These are phyloP conservation scores for Perithous albicinctus DNA, from an alignment of 2,888 invertebrate species.

Conservation along the genomic window DNA sequence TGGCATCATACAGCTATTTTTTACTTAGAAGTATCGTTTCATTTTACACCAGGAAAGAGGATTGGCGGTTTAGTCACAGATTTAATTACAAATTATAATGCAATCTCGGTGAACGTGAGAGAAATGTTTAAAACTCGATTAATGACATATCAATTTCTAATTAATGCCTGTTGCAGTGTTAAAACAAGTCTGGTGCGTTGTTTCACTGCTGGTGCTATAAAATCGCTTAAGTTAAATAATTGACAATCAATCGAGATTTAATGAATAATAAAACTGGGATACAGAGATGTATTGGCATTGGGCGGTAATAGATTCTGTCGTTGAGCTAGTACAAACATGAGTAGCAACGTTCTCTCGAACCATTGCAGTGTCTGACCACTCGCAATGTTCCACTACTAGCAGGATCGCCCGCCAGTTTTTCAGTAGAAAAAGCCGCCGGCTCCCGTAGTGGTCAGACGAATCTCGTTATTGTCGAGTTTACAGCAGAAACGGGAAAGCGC, in stretches of 20 bases:
- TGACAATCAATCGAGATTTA: conserved; percentile 3
- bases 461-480: conserved; percentile 31
- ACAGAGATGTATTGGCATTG: neutral
- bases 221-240: neutral
- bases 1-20: too few relatives aligned
- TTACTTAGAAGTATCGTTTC: too few relatives aligned
- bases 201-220: neutral
- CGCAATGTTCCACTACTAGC: conserved; percentile 5
- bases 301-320: neutral
- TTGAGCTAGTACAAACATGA: neutral
- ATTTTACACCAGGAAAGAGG: too few relatives aligned
- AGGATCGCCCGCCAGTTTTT: neutral
- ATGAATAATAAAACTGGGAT: neutral
- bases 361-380: conserved; percentile 40
- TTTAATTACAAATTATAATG: too few relatives aligned
- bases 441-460: conserved; percentile 30
- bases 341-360: neutral
- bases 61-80: too few relatives aligned
- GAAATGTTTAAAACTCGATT: too few relatives aligned
- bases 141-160: neutral
- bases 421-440: conserved; percentile 48
- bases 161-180: neutral
- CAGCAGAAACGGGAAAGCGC: conserved; percentile 10
- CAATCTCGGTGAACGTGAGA: too few relatives aligned
- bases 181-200: neutral